Base-by-base conservation (phyloP, 1,140 invertebrate genomes). In the Campoletis sonorensis region DNA sequence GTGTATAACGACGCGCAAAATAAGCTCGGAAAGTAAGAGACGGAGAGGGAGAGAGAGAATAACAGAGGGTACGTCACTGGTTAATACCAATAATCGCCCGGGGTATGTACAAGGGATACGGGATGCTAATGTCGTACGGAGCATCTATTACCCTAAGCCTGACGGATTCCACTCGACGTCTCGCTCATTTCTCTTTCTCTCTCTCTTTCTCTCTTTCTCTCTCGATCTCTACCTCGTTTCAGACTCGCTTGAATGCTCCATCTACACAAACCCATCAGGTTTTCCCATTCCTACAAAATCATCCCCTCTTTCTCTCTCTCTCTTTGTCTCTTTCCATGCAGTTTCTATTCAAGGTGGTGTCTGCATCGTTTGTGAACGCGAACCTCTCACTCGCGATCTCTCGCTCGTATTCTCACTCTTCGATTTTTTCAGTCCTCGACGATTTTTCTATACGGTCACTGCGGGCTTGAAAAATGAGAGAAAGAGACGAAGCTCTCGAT, bases 71-170 rank as follows among this genome's bases (percentile, higher is more conserved):
- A 84, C 85, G 86, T 82, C 81, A 82, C 77, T 79, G 84, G 87
- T 79, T 91, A 89, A 91, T 88, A 81, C 85, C 88, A 91, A 91
- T 91, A 91, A 90, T 91, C 90, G 87, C 79, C 81, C 68, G 81
- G 49, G 61, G 23, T 64, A 26, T 64, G 61, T 64, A 54, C 10
- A 26, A 33, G 71, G 67, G 51, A 27, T 71, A 84, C 84, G 86
- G 85, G 87, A 91, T 91, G 91, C 90, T 91, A 91, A 91, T 91
- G 88, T 89, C 86, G 84, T 85, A 70, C 86, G 84, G 83, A 86
- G 90, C 89, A 91, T 91, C 90, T 89, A 92, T 91, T 91, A 91
- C 87, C 85, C 79, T 91, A 89, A 92, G 90, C 89, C 84, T 89
- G 90, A 91, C 85, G 88, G 89, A 91, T 91, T 86, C 87, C 85